Evolutionary conservation across 2,113 vertebrate species (phyloP), one percentile per base, ranked within the genome.

Genomic region (Henicopernis longicauda): DNA sequence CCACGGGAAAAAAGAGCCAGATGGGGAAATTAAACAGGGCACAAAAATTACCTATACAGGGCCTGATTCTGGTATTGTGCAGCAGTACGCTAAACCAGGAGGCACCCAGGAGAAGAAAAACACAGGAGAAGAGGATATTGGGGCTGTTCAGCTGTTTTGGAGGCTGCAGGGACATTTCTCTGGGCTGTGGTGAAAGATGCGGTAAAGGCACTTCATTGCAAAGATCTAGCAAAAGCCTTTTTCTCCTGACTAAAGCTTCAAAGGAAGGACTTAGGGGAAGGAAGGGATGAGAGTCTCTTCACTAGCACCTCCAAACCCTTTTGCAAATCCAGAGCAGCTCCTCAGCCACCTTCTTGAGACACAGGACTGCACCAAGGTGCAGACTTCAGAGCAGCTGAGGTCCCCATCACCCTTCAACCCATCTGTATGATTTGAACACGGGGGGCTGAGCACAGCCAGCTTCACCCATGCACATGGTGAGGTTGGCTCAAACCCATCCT

Each of bases 381-480:
- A 27, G 52, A 25, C 16, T 54, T 34, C 31, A 50, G 29, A 58
- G 32, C 21, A 76, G 9, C 27, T 38, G 29, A 42, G 78, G 8
- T 27, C 20, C 38, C 36, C 11, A 13, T 31, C 22, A 45, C 4
- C 25, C 42, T 73, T 32, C 63, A 44, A 1, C 15, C n/a, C 9
- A 8, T 13, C 7, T 3, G 8, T 11, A 2, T 0, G 2, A 27
- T 44, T n/a, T 29, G 47, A 23, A 13, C 6, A 20, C 0, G 0
- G 42, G 42, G 42, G 38, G 20, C 31, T 44, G 49, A 85, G 27
- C 20, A 31, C 17, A 71, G 2, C 8, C 14, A 58, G 9, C 7
- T 36, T 23, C 36, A 58, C 5, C 11, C 34, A 19, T 8, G 23
- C 13, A 31, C 16, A 2, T 1, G 50, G n/a, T 45, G 36, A 32